Base-by-base conservation (phyloP, 2,888 invertebrate species). In the Salpingus planirostris region DNA sequence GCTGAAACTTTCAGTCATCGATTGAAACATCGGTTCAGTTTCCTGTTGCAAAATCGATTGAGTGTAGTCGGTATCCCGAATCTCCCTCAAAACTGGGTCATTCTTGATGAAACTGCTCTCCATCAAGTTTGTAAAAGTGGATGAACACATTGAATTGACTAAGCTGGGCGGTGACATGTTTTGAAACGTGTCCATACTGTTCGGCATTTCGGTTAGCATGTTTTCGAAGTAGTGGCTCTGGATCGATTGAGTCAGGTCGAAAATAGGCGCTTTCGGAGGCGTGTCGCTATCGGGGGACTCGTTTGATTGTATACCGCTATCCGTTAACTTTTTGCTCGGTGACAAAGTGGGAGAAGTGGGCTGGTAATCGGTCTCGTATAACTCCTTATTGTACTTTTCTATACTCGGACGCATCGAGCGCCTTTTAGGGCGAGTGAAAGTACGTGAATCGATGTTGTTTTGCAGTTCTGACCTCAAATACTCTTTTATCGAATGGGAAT, bases 371-470 rank as follows among this genome's bases (percentile, higher is more conserved):
- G 3, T 31, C 1, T 31, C 29, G 11, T 31, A 31, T 13, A 38
- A 26, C 13, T 34, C 34, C 13, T 33, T 26, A 34, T 58, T 54
- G 34, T 54, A 61, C 31, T 55, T 69, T 38, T 78, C 78, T 41
- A 80, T 73, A 50, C 73, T 76, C 18, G 76, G 73, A 35, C 78
- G 67, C 15, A 60, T 66, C 7, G 64, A 59, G 33, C 73, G 67
- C 52, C 75, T 76, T 55, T 80, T 80, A 12, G 79, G 77, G 46
- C 74, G 70, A 29, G 80, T 80, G 58, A 75, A 81, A 6, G 81
- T 81, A 49, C 80, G 67, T 0, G 79, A 76, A 54, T 81, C 80
- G 49, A 80, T 74, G 39, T 67, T 69, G 65, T 69, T 54, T 71
- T 66, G 39, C 38, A 13, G 30, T 21, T 41, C 22, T 14, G 21